Base-by-base conservation (phyloP, 2,113 vertebrate genomes). In the Pelusios castaneus region DNA sequence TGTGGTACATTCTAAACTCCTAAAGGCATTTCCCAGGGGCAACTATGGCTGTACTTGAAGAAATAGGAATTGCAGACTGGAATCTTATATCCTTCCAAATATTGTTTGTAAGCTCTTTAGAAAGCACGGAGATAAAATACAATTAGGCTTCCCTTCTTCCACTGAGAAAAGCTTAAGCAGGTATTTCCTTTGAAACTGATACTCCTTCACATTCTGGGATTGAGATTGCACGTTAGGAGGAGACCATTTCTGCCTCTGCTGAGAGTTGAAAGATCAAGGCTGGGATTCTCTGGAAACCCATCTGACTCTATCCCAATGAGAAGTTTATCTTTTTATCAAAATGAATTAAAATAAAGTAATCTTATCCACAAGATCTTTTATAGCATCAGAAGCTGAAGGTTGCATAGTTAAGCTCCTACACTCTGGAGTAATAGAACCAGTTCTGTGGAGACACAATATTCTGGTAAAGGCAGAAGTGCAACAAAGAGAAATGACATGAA, bases 141-240 rank as follows among this genome's bases (percentile, higher is more conserved):
- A 1, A 27, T 24, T 5, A 76, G 2, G 2, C 16, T 77, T 31
- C 56, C 49, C 77, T 80, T 49, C 77, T 56, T 80, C 77, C 12
- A 25, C 0, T 43, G n/a, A 24, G 27, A 77, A 10, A 52, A 88
- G 16, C 31, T 56, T 87, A 24, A 90, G 45, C 38, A 86, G 81
- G 41, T 63, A 45, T n/a, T 91, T 34, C 10, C 29, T 95, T 92
- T 89, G 78, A 91, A 88, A 73, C 60, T 91, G 7, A 56, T 82
- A 31, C 45, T 80, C 91, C 38, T 63, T 89, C 58, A 60, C n/a
- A 80, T 47, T 63, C 79, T 52, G 82, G 45, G 38, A 43, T 52
- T 13, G 76, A 10, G 17, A 38, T 84, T 52, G 34, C 3, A 12
- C 43, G 29, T 14, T 89, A 80, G 78, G 43, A 88, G 63, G 47